These are phyloP conservation scores for Tyria jacobaeae DNA, from an alignment of 2,888 invertebrate genomes.

Conservation along the genomic window DNA sequence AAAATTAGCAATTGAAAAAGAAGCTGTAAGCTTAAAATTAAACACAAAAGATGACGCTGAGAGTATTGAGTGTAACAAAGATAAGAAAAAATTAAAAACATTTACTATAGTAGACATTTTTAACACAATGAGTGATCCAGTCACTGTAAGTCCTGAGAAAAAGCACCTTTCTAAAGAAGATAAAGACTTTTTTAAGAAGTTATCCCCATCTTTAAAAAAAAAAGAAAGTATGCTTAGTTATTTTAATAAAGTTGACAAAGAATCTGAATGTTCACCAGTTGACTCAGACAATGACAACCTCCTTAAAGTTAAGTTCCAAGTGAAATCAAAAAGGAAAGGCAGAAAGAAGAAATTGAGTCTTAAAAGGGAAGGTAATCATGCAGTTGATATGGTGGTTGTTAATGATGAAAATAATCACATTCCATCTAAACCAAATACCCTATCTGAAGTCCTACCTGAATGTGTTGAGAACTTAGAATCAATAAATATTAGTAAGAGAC, in stretches of 20 bases:
- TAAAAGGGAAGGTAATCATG: conserved; percentile 36
- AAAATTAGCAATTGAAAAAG: conserved; percentile 25
- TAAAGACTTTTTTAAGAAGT: conserved; percentile 81
- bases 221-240: conserved; percentile 88
- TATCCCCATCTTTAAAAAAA: conserved; percentile 87
- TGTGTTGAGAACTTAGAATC: conserved; percentile 9
- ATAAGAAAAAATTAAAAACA: conserved; percentile 47
- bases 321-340: conserved; percentile 65
- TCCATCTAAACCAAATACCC: conserved; percentile 9
- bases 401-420: conserved; percentile 24
- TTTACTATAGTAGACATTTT: conserved; percentile 68
- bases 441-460: conserved; percentile 1
- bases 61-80: conserved; percentile 28
- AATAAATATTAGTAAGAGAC: conserved; percentile 30
- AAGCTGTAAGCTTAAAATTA: conserved; percentile 21
- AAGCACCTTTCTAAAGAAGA: conserved; percentile 66
- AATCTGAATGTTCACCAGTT: conserved; percentile 46
- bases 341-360: conserved; percentile 61
- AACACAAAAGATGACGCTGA: conserved; percentile 16
- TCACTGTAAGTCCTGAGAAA: conserved; percentile 41
- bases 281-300: conserved; percentile 55
- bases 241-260: conserved; percentile 83
- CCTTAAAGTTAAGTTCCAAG: conserved; percentile 72
- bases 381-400: conserved; percentile 29
- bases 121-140: conserved; percentile 48